Conservation (phyloP, 2,888 invertebrate species). For the Leptinotarsa haldemani region DNA sequence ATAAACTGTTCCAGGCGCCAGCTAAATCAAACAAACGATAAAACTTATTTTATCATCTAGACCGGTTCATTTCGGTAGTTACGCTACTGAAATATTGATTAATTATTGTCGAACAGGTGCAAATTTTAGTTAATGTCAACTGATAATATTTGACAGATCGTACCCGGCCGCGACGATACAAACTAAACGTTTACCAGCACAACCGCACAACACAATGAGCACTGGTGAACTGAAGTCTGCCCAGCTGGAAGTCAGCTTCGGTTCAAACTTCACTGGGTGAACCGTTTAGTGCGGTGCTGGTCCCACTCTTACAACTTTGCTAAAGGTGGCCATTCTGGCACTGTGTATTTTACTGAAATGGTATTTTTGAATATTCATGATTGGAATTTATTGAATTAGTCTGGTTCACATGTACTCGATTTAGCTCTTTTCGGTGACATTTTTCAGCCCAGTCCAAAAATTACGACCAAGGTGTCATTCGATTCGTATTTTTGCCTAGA, state of each 20-base stretch:
- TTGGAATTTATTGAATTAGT: too few species aligned
- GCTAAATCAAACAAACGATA: conserved; percentile 49
- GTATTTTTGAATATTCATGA: too few species aligned
- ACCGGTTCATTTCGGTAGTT: not conserved
- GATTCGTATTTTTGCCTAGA: too few species aligned
- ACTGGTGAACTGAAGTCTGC: conserved; percentile 4
- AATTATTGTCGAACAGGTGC: not conserved
- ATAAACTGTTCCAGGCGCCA: conserved; percentile 49
- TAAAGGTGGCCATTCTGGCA: conserved; percentile 2
- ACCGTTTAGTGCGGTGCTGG: conserved; percentile 11
- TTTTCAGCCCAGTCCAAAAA: too few species aligned
- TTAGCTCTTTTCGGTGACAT: too few species aligned
- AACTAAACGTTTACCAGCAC: not conserved
- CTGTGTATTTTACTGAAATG: not conserved
- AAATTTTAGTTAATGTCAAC: conserved; percentile 6
- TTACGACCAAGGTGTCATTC: too few species aligned
- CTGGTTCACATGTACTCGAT: too few species aligned
- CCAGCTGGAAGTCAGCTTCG: conserved; percentile 6
- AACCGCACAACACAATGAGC: not conserved
- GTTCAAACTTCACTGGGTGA: conserved; percentile 2
- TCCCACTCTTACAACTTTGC: not conserved
- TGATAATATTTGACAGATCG: conserved; percentile 31
- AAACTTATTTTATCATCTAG: conserved; percentile 26
- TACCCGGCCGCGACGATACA: not conserved
- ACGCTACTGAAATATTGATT: conserved; percentile 5